Evolutionary conservation across 2,797 vertebrate genomes (phyloP).

Genomic region (Phalanger gymnotis): DNA sequence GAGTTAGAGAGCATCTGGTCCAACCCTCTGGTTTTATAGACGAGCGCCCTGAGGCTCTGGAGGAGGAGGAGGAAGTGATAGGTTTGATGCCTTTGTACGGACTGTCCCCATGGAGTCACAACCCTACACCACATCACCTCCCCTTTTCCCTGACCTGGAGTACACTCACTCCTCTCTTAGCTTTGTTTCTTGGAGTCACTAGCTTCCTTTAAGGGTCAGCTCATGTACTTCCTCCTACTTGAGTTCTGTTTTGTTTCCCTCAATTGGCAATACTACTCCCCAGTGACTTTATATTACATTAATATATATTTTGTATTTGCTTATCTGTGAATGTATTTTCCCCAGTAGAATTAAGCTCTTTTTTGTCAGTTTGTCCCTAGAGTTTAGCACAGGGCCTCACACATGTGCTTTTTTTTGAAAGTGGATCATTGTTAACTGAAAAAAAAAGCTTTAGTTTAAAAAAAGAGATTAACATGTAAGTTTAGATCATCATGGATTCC

Average conservation of each 20-base stretch:
- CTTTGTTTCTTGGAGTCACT: not conserved
- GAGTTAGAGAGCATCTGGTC: too few relatives aligned
- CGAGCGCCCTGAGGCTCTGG: too few relatives aligned
- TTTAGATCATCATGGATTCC: too few relatives aligned
- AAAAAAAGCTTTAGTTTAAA: too few relatives aligned
- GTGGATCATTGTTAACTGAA: too few relatives aligned
- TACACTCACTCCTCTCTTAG: not conserved
- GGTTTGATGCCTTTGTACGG: not conserved
- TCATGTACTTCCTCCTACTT: not conserved
- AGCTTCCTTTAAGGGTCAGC: not conserved
- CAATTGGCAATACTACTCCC: not conserved
- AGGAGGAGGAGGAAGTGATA: too few relatives aligned
- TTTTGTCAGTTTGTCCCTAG: not conserved
- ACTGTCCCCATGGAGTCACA: not conserved
- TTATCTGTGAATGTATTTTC: not conserved
- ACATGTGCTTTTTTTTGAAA: not conserved
- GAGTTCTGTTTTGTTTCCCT: not conserved
- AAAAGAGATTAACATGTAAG: too few relatives aligned
- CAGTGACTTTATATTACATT: not conserved
- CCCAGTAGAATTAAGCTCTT: not conserved
- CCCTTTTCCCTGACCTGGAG: not conserved
- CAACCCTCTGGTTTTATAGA: too few relatives aligned
- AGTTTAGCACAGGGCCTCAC: not conserved
- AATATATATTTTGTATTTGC: not conserved
- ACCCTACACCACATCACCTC: too few relatives aligned